Evolutionary conservation across 2,797 vertebrate species (phyloP).

Genomic region (Diceros bicornis): DNA sequence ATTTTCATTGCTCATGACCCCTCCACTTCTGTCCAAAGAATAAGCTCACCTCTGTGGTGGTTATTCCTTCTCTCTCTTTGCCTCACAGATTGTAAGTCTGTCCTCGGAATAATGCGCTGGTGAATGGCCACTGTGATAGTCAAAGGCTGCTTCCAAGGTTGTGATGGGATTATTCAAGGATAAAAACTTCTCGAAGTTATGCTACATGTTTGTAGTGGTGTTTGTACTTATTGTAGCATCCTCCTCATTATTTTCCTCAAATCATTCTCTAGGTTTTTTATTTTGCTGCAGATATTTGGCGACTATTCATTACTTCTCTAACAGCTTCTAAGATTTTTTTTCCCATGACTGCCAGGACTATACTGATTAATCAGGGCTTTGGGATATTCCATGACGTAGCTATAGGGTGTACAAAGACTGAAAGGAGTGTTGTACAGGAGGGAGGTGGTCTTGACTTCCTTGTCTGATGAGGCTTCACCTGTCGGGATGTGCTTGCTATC

Average conservation of each 20-base stretch:
- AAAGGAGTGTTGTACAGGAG: neutral
- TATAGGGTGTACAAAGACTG: neutral
- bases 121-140: neutral
- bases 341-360: neutral
- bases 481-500: neutral
- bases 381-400: neutral
- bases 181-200: neutral
- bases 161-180: neutral
- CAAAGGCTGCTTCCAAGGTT: neutral
- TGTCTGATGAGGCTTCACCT: neutral
- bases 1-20: neutral
- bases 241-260: neutral
- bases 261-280: neutral
- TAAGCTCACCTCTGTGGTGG: rapidly evolving
- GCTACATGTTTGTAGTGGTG: neutral
- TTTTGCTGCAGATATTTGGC: neutral
- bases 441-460: neutral
- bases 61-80: neutral
- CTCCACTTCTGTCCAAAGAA: neutral
- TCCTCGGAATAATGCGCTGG: rapidly evolving
- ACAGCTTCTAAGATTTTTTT: neutral
- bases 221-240: neutral
- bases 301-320: neutral
- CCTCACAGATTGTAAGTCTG: neutral
- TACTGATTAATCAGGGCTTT: neutral